A percentile compares a stretch with the other conserved stretches of the same genome.
Evolutionary conservation across 2,113 vertebrate genomes (phyloP).

Genomic region (Indicator indicator): DNA sequence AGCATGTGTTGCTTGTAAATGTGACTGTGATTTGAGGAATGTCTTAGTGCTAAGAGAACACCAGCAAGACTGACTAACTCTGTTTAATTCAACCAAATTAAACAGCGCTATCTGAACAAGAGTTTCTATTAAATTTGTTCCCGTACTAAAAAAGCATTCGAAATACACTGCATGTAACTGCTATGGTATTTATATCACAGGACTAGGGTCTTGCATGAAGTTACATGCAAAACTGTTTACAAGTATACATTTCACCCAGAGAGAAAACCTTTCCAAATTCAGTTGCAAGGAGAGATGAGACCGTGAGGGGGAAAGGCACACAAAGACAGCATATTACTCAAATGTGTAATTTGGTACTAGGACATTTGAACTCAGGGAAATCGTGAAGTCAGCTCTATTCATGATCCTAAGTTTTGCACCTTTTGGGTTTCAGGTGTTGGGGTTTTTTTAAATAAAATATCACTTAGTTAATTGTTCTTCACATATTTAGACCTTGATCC

Average conservation of each 20-base stretch:
- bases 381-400: neutral
- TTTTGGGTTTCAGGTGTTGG: neutral
- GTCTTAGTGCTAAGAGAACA: neutral
- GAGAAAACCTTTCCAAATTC: neutral
- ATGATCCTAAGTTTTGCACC: neutral
- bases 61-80: neutral
- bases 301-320: neutral
- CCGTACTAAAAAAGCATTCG: neutral
- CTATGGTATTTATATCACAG: neutral
- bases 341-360: neutral
- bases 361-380: neutral
- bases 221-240: neutral
- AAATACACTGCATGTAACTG: neutral
- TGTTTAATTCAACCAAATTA: neutral
- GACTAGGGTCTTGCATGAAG: neutral
- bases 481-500: neutral
- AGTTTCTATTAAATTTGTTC: neutral
- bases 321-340: neutral
- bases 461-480: neutral
- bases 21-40: neutral
- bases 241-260: neutral
- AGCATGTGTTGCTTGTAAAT: neutral
- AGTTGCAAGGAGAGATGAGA: neutral
- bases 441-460: neutral
- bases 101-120: neutral